Base-by-base conservation (phyloP, 23 tunicate genomes). In the Styela clava region DNA sequence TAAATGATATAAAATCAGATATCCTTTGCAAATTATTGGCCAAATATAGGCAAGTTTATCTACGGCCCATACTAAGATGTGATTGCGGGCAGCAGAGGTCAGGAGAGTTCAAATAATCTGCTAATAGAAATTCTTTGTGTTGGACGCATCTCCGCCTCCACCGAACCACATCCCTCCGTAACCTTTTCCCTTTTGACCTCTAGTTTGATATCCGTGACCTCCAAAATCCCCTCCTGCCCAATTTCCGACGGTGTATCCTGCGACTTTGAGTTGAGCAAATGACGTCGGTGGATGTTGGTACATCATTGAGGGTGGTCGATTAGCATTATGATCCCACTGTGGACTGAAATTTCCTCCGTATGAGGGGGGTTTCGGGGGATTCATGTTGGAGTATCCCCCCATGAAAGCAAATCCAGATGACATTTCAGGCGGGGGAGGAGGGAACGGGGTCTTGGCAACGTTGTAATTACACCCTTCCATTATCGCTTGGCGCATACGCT, bases 401-500 rank as follows among this genome's bases (percentile, higher is more conserved):
- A 76, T 76, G 65, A 76, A 76, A 33, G 81, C 68, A 2, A 71
- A 28, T 18, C 31, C 68, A 44, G 81, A 1, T 0, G 81, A 44
- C 24, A 76, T 33, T 16, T 44, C 65, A 18, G 64, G 28, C 18
- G 81, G 81, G 12, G 81, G 81, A n/a, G 73, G 12, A 18, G 81
- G 81, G 24, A 76, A 52, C 9, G 65, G 65, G 0, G 81, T 76
- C 24, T 44, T 76, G n/a, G 81, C 81, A 24, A 76, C 29, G 23
- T 52, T 33, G 73, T 12, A 76, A 16, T 24, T 52, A 56, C 85
- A 63, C 16, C 86, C 86, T 51, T 83, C 86, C 80, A 83, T 33
- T 24, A 83, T 73, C 3, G 86, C 86, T 83, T 83, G 86, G 26
- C 86, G 24, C 86, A 83, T 83, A 36, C 86, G 36, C 44, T 83